Evolutionary conservation across 2,888 invertebrate species (phyloP), one percentile per base, ranked within the genome.

Genomic region (Cactoblastis cactorum): DNA sequence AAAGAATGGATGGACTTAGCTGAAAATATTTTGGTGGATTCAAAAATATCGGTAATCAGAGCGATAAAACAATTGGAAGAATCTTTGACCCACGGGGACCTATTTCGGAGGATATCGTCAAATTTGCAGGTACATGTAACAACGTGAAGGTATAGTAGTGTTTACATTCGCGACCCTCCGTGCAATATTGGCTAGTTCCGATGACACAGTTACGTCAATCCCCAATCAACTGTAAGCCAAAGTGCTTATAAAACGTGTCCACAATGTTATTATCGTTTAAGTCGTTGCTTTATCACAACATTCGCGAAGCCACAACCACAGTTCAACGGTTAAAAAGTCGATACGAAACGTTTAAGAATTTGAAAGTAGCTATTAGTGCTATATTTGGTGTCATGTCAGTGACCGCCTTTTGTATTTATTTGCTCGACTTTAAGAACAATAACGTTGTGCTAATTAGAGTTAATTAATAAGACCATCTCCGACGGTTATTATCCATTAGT

Each of bases 11-110:
- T 91, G 50, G 93, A 94, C 74, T 77, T 96, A 55, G 91, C 93
- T 0, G 92, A 93, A 52, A 91, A 92, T 0, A 89, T 95, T 14
- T 77, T 95, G 45, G 83, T 91, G 63, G 94, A 95, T 66, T 91
- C 92, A 0, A 91, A 86, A 74, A 54, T 83, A 62, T 92, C 92
- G 0, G 90, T 93, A 9, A 82, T 91, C 11, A 83, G 83, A 37
- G 90, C 93, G 2, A 85, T 94, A 56, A 78, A 86, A 47, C 89
- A 91, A 53, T 90, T 95, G 34, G 87, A 92, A 59, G 90, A 92
- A 38, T 74, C 92, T 52, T 90, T 94, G 71, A 90, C 91, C 48
- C 89, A 92, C 59, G 93, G 94, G 49, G 90, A 92, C 59, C 74
- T 94, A 61, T 95, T 94, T 81, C 90, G 92, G 62, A 91, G 91